Base-by-base conservation (phyloP, 2,888 invertebrate genomes). In the Thysanoteuthis rhombus region DNA sequence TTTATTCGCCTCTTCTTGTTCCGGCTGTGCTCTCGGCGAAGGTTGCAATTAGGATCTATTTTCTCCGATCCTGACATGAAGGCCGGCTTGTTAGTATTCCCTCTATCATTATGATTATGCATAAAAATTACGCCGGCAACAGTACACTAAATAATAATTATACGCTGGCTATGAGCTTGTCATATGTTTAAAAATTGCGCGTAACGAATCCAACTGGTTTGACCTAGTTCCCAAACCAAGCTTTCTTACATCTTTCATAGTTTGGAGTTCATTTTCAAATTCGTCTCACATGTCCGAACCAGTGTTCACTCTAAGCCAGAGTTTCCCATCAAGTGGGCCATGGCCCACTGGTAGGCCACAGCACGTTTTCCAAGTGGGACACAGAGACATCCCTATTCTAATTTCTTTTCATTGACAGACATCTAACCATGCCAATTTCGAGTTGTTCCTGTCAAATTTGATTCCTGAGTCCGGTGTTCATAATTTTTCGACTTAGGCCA, bases 31-130 rank as follows among this genome's bases (percentile, higher is more conserved):
- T 32, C n/a, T 75, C 75, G 75, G n/a, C 75, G n/a, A 75, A 75
- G n/a, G n/a, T 75, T 75, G 75, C 75, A 75, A 75, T 75, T 75
- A 75, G 75, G 12, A 75, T 75, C 75, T 75, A 75, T 75, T 75
- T n/a, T 75, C 75, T 75, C 75, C 75, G 75, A 75, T 75, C n/a
- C 75, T 75, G 75, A 75, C 75, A 75, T 75, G 75, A 75, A 75
- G 75, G 75, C 75, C 75, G 75, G 32, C 75, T 75, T 75, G 75
- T 75, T 75, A 75, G 75, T 75, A n/a, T 75, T 75, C 75, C 75
- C 75, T 75, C 75, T 75, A 75, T 75, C 32, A 75, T n/a, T 75
- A n/a, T 75, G 75, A 75, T n/a, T 75, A 75, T 75, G 75, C n/a
- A 75, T n/a, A 2, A 75, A n/a, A 75, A 75, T 8, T 12, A n/a